phyloP scores from a whole-genome alignment of 2,113 vertebrate species.

The Caretta caretta region DNA sequence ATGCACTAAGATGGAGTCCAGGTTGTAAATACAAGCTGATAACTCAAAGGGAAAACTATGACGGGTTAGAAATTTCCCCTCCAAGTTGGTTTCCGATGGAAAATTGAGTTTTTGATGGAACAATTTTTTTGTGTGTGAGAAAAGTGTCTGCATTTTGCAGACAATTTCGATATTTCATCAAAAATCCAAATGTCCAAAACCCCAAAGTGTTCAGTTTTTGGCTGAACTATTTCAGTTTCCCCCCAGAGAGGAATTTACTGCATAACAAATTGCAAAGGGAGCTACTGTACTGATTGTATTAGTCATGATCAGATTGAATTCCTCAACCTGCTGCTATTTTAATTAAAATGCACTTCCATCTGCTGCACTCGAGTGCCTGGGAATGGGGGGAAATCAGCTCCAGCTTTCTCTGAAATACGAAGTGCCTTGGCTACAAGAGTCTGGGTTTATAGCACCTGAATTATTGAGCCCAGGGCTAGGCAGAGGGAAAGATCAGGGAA shows the following conservation, averaged over 20 bases:
- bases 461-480: neutral
- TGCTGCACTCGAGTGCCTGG: neutral
- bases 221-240: neutral
- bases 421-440: neutral
- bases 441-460: neutral
- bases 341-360: neutral
- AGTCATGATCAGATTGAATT: neutral
- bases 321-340: neutral
- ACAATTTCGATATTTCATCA: neutral
- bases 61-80: neutral
- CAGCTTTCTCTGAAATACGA: neutral
- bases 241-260: neutral
- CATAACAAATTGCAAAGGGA: neutral
- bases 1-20: neutral
- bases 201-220: conserved; percentile 2
- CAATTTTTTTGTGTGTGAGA: neutral
- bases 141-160: neutral
- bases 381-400: neutral
- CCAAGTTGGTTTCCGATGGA: neutral
- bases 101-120: neutral
- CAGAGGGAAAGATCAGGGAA: neutral
- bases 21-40: neutral
- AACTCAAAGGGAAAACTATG: neutral
- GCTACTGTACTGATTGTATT: neutral
- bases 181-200: neutral